These are phyloP conservation scores for Melitaea athalia DNA, from an alignment of 2,888 invertebrate species.

Conservation along the genomic window DNA sequence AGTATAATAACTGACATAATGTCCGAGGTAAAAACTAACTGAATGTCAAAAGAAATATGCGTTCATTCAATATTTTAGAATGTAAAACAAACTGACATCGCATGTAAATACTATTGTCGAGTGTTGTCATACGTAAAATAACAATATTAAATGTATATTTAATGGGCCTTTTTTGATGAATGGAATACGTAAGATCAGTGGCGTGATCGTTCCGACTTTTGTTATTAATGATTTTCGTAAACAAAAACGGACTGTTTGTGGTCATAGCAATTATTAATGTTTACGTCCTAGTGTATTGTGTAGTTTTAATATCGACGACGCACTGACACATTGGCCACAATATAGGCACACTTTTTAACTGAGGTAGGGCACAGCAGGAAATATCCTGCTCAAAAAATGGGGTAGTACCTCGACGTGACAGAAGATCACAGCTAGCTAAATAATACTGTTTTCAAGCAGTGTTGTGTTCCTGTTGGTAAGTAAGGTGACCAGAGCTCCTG, in stretches of 20 bases:
- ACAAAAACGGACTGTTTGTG: conserved; percentile 8
- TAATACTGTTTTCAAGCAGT: too few species aligned
- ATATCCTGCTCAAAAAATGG: too few species aligned
- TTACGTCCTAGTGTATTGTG: too few species aligned
- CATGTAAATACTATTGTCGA: conserved; percentile 81
- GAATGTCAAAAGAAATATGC: conserved; percentile 73
- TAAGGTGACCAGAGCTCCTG: too few species aligned
- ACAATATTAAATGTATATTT: conserved; percentile 74
- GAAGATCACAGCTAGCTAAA: too few species aligned
- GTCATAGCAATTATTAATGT: conserved; percentile 1
- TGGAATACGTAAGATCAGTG: conserved; percentile 51
- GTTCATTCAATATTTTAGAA: conserved; percentile 76
- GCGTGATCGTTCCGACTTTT: conserved; percentile 39
- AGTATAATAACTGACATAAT: conserved; percentile 72
- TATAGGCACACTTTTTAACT: too few species aligned
- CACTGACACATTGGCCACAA: too few species aligned
- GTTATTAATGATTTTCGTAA: conserved; percentile 23
- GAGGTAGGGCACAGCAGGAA: too few species aligned
- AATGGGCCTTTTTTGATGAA: conserved; percentile 68
- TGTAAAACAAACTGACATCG: conserved; percentile 82
- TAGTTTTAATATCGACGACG: too few species aligned
- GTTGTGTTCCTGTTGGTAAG: too few species aligned
- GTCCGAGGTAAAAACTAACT: conserved; percentile 67
- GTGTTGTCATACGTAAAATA: conserved; percentile 74
- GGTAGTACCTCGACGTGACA: too few species aligned